Evolutionary conservation across 2,888 invertebrate genomes (phyloP).

Genomic region (Eupithecia subumbrata): DNA sequence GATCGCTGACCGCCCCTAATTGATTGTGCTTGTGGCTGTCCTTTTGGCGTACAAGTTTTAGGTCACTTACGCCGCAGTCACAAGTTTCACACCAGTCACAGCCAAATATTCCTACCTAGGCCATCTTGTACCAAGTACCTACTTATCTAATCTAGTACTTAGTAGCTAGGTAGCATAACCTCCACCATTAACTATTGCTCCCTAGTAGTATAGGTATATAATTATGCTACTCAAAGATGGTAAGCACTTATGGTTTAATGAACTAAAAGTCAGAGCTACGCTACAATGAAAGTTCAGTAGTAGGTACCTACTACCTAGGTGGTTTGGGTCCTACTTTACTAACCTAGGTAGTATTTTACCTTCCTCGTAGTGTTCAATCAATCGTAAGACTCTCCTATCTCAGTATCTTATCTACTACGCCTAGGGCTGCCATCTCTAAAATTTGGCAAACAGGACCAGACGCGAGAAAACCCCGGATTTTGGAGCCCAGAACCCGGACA

Average conservation of each 20-base stretch:
- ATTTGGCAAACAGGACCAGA: too few species aligned
- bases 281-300: too few species aligned
- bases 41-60: constrained; percentile 80
- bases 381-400: too few species aligned
- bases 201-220: not conserved
- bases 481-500: too few species aligned
- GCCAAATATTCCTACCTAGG: not conserved
- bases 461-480: too few species aligned
- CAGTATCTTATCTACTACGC: too few species aligned
- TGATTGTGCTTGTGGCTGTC: constrained; percentile 80
- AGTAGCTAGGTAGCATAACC: not conserved
- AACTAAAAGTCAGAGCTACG: not conserved
- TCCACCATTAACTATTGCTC: not conserved
- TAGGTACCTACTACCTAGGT: too few species aligned
- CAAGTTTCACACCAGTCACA: constrained; percentile 12
- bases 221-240: not conserved
- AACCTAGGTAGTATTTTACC: too few species aligned
- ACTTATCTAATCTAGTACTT: not conserved
- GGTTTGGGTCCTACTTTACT: too few species aligned
- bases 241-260: not conserved
- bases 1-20: constrained; percentile 83
- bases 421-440: too few species aligned
- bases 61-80: constrained; percentile 67
- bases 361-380: too few species aligned
- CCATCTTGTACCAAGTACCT: not conserved